A percentile compares a stretch with the other conserved stretches of the same genome.
Evolutionary conservation across 2,113 vertebrate genomes (phyloP).

Genomic region (Pluvianellus socialis): DNA sequence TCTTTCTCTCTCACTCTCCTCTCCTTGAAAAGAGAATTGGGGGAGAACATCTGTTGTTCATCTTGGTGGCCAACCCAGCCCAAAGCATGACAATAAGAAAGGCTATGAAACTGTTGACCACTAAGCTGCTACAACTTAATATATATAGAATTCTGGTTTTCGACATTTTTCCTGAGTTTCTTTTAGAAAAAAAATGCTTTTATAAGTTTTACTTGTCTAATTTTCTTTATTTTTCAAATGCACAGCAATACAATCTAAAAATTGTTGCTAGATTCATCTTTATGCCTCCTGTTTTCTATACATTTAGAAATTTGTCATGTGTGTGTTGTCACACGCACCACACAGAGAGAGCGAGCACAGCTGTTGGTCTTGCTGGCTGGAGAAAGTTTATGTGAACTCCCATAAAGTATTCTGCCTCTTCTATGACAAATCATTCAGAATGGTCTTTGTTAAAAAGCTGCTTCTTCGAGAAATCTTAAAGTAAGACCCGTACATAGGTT

Average conservation of each 20-base stretch:
- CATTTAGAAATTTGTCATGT: not conserved
- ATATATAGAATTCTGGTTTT: not conserved
- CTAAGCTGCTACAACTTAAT: not conserved
- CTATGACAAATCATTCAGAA: not conserved
- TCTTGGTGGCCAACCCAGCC: too few species aligned
- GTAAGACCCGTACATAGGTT: not conserved
- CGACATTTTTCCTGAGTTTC: not conserved
- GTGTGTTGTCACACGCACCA: not conserved
- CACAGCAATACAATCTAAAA: not conserved
- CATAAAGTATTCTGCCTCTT: not conserved
- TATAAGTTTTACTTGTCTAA: not conserved
- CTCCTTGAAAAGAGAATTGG: too few species aligned
- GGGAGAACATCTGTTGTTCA: too few species aligned
- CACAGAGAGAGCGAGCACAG: not conserved
- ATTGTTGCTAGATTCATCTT: not conserved
- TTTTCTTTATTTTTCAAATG: constrained; percentile 11
- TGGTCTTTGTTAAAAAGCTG: not conserved
- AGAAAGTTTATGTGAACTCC: not conserved
- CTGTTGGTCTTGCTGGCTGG: not conserved
- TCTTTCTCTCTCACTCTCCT: too few species aligned
- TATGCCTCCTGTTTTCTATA: not conserved
- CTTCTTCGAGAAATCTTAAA: not conserved
- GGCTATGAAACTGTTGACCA: not conserved
- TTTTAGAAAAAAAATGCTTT: not conserved
- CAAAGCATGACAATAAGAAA: not conserved